Percentiles rank a stretch among this genome's conserved stretches.
These are phyloP conservation scores for Mesaphorura yosii DNA, from an alignment of 1,140 invertebrate genomes.

Conservation along the genomic window DNA sequence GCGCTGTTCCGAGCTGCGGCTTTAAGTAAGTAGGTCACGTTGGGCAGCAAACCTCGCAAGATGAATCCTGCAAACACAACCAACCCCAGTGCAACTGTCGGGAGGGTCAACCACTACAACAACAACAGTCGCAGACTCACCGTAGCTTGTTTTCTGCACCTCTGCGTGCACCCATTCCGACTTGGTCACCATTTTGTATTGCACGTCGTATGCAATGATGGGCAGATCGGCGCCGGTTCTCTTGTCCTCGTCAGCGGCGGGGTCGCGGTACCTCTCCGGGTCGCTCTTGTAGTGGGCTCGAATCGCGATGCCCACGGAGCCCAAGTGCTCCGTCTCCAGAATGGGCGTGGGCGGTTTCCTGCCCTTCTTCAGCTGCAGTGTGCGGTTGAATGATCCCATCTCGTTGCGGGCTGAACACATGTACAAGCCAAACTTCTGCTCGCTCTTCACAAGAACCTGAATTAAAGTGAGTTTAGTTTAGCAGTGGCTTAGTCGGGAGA, in stretches of 20 bases:
- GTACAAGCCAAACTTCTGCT: slow-evolving; percentile 25
- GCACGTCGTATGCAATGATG: slow-evolving; percentile 26
- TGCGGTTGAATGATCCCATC: slow-evolving; percentile 14
- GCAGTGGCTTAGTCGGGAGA: background rate
- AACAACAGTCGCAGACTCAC: slow-evolving; percentile 11
- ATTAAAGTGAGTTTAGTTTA: background rate
- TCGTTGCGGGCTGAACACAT: slow-evolving; percentile 26
- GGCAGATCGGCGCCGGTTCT: slow-evolving; percentile 18
- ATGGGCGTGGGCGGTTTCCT: slow-evolving; percentile 23
- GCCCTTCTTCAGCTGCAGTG: slow-evolving; percentile 18
- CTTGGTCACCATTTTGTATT: slow-evolving; percentile 30
- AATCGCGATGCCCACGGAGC: background rate
- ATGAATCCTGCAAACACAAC: slow-evolving; percentile 23
- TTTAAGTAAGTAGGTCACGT: slow-evolving; percentile 26
- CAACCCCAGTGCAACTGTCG: background rate
- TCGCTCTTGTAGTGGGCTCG: background rate
- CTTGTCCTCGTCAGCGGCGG: slow-evolving; percentile 18
- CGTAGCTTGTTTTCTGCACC: slow-evolving; percentile 16
- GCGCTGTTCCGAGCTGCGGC: slow-evolving; percentile 26
- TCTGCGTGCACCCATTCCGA: slow-evolving; percentile 26
- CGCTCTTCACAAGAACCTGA: slow-evolving; percentile 21
- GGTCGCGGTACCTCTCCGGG: slow-evolving; percentile 3
- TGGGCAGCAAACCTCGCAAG: slow-evolving; percentile 24
- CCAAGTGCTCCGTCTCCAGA: background rate
- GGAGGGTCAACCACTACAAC: background rate